Conservation (phyloP, 2,888 invertebrate species). For the Chrysomela aeneicollis region DNA sequence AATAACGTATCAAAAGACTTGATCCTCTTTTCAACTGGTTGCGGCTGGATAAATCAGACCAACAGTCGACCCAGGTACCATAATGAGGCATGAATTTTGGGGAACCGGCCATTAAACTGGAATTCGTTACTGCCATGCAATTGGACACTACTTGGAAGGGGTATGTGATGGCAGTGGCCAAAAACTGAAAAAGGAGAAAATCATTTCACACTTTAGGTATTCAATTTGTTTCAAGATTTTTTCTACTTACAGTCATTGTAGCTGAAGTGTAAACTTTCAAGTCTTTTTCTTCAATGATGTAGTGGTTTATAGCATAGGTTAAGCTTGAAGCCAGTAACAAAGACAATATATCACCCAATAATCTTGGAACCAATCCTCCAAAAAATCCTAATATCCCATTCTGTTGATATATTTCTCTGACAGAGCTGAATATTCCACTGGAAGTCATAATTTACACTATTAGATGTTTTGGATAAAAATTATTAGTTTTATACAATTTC, state of each 20-base stretch:
- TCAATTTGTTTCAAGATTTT: background rate
- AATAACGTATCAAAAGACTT: conserved; percentile 81
- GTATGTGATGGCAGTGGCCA: conserved; percentile 87
- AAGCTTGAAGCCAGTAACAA: conserved; percentile 79
- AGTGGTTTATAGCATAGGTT: conserved; percentile 81
- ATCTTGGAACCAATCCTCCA: conserved; percentile 86
- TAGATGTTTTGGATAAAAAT: background rate
- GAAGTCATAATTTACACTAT: conserved; percentile 24
- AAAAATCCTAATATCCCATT: conserved; percentile 90
- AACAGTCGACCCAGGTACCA: conserved; percentile 82
- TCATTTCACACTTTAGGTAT: too few species aligned
- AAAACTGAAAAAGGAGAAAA: conserved; percentile 73
- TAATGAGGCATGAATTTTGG: conserved; percentile 88
- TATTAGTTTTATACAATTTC: too few species aligned
- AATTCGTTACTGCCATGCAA: conserved; percentile 87
- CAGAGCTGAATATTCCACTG: conserved; percentile 77
- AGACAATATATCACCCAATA: conserved; percentile 84
- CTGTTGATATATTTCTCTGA: conserved; percentile 82
- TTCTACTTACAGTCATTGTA: conserved; percentile 66
- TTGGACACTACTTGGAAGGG: conserved; percentile 91
- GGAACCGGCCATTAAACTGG: conserved; percentile 80
- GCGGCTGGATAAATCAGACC: conserved; percentile 76
- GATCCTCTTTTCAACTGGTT: conserved; percentile 88
- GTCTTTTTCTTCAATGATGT: conserved; percentile 78
- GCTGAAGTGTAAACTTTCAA: conserved; percentile 65